Conservation (phyloP, 2,888 invertebrate species). For the Amiota communis region DNA sequence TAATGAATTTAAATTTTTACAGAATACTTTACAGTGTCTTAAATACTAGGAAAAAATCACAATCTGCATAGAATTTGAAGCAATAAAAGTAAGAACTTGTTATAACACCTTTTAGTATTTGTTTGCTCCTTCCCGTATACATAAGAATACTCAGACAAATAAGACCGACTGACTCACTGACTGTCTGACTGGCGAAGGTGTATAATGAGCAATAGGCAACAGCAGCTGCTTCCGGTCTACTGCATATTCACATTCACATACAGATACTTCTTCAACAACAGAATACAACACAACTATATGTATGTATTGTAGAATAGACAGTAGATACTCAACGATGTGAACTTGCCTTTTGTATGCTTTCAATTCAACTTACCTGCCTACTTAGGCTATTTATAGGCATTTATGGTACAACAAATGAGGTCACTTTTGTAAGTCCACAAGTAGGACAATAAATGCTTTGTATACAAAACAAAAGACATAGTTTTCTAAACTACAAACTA, state of each 20-base stretch:
- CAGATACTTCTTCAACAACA: conserved; percentile 20
- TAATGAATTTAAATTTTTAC: neutral
- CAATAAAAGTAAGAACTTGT: conserved; percentile 17
- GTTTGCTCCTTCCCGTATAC: neutral
- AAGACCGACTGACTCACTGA: neutral
- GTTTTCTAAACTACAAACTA: conserved; percentile 23
- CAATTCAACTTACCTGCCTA: conserved; percentile 22
- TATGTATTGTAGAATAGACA: too few relatives aligned
- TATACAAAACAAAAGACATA: conserved; percentile 34
- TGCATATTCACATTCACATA: conserved; percentile 26
- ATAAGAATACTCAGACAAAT: neutral
- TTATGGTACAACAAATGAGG: conserved; percentile 50
- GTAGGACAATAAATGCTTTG: conserved; percentile 7
- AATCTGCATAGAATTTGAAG: conserved; percentile 12
- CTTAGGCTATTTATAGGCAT: conserved; percentile 22
- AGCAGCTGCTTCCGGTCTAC: conserved; percentile 18
- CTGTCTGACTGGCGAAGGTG: neutral
- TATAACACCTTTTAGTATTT: conserved; percentile 8
- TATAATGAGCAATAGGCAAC: neutral
- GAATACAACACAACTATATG: conserved; percentile 27
- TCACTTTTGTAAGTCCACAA: conserved; percentile 45
- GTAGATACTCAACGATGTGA: too few relatives aligned
- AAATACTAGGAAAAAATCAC: neutral
- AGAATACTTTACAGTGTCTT: neutral
- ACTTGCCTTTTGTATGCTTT: too few relatives aligned